Evolutionary conservation across 2,797 vertebrate species (phyloP).

Genomic region (Myiothlypis chrysogaster): DNA sequence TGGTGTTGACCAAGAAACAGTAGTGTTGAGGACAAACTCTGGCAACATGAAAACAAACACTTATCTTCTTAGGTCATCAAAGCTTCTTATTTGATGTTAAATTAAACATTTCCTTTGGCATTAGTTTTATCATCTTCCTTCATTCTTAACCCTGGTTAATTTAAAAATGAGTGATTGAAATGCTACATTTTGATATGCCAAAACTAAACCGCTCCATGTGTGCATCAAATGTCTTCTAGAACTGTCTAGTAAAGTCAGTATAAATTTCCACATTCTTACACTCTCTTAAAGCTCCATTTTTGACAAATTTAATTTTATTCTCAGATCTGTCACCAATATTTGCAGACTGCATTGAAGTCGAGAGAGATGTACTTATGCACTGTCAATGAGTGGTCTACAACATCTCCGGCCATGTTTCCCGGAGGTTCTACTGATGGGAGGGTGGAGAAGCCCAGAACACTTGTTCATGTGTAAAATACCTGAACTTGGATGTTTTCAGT

Average conservation of each 20-base stretch:
- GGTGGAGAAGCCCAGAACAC: background rate
- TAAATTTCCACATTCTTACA: background rate
- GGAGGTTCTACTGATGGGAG: background rate
- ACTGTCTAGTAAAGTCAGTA: background rate
- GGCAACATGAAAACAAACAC: background rate
- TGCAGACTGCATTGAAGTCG: background rate
- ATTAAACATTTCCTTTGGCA: background rate
- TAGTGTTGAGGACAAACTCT: background rate
- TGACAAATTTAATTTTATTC: background rate
- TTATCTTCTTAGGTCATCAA: background rate
- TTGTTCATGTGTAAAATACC: background rate
- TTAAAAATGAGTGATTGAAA: background rate
- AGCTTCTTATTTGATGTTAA: background rate
- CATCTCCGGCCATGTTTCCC: background rate
- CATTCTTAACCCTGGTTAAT: background rate
- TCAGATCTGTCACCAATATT: background rate
- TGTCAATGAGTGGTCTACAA: accelerated
- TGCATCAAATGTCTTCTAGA: background rate
- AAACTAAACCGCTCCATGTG: background rate
- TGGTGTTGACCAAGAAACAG: background rate
- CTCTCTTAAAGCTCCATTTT: background rate
- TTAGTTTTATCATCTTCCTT: background rate
- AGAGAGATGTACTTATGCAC: background rate
- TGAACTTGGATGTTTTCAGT: background rate
- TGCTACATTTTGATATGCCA: background rate